Percentiles rank a stretch among this genome's conserved stretches.
Conservation (phyloP, 2,888 invertebrate species). For the Griposia aprilina region DNA sequence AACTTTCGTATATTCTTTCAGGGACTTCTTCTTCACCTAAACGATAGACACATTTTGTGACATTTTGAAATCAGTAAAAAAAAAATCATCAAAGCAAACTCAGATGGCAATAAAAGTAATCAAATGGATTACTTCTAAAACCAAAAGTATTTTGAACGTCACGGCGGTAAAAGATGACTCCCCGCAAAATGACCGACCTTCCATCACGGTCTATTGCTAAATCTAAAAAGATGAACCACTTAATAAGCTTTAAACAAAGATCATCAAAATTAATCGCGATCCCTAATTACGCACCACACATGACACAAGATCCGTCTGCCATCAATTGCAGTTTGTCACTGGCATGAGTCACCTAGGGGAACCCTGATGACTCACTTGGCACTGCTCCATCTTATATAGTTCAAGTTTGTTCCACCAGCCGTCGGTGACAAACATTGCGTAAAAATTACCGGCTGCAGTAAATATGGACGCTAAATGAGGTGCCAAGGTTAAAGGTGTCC, state of each 20-base stretch:
- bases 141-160: background rate
- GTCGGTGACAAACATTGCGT: conserved; percentile 59
- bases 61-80: background rate
- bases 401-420: conserved; percentile 69
- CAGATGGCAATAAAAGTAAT: background rate
- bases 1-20: background rate
- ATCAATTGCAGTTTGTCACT: conserved; percentile 56
- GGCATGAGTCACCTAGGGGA: conserved; percentile 71
- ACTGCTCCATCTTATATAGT: conserved; percentile 71
- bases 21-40: background rate
- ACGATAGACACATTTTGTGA: background rate
- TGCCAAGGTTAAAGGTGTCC: conserved; percentile 27
- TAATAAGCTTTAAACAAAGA: conserved; percentile 8
- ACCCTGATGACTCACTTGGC: conserved; percentile 77
- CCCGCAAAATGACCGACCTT: background rate
- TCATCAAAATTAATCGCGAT: conserved; percentile 16
- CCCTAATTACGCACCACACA: conserved; percentile 21
- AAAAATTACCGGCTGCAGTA: conserved; percentile 48
- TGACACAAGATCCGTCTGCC: conserved; percentile 48
- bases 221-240: background rate
- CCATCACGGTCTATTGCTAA: background rate
- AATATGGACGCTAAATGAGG: conserved; percentile 36
- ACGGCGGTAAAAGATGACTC: background rate
- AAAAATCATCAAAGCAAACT: background rate
- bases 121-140: background rate